Conservation (phyloP, 2,888 invertebrate species). For the Stegana nigrithorax region DNA sequence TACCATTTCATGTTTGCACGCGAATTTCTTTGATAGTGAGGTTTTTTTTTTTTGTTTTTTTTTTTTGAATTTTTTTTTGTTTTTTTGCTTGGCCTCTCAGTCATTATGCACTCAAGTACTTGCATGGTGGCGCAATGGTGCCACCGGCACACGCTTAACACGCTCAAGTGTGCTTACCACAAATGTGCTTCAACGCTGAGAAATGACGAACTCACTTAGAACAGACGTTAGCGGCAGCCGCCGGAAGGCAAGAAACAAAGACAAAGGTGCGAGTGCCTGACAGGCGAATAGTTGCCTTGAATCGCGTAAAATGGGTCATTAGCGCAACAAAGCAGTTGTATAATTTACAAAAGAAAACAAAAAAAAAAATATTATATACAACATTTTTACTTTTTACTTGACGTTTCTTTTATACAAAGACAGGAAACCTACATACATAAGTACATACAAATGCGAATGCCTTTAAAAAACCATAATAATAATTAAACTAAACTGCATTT, state of each 20-base stretch:
- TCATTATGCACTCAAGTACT: conserved; percentile 3
- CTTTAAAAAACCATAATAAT: no score
- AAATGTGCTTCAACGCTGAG: conserved; percentile 1
- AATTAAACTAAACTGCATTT: no score
- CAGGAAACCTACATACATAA: no score
- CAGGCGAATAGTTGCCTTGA: neutral
- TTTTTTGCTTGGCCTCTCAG: neutral
- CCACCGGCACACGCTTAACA: neutral
- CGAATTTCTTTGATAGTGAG: no score
- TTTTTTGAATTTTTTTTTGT: neutral
- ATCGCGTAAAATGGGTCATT: neutral
- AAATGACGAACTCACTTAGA: neutral
- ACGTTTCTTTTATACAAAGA: no score
- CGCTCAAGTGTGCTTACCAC: conserved; percentile 1
- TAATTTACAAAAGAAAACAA: no score
- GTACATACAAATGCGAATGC: no score
- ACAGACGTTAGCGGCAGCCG: no score
- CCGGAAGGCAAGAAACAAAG: neutral
- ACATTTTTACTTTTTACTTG: no score
- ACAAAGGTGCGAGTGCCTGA: neutral
- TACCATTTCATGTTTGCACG: neutral
- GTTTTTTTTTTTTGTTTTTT: no score
- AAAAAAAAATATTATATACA: no score
- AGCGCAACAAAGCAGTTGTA: no score
- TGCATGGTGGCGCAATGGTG: neutral